These are phyloP conservation scores for Coregonus clupeaformis DNA, from an alignment of 2,113 vertebrate species.

Conservation along the genomic window DNA sequence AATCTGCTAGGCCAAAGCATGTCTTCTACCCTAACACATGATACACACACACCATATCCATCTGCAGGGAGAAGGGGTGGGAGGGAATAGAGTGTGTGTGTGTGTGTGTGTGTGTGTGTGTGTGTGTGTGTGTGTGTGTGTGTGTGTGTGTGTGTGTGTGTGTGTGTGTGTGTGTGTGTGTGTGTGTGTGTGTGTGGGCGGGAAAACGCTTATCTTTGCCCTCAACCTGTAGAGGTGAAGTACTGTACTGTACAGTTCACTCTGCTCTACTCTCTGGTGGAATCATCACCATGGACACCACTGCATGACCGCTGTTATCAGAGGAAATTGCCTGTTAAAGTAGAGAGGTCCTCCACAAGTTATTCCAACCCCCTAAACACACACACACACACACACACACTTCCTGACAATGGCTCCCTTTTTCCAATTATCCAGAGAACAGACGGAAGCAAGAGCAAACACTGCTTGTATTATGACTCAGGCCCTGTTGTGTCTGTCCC, in stretches of 20 bases:
- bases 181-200: neutral
- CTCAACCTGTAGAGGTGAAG: neutral
- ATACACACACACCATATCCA: neutral
- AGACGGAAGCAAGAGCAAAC: constrained; percentile 37
- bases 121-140: neutral
- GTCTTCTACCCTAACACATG: too few relatives aligned
- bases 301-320: constrained; percentile 13
- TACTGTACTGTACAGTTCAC: neutral
- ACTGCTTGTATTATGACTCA: constrained; percentile 9
- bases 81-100: neutral
- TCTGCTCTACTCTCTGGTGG: neutral
- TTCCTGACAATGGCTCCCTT: constrained; percentile 40
- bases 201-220: neutral
- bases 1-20: too few relatives aligned
- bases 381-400: constrained; percentile 29
- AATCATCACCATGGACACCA: constrained; percentile 10
- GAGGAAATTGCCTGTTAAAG: constrained; percentile 35
- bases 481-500: constrained; percentile 13
- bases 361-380: constrained; percentile 12
- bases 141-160: neutral
- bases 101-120: neutral
- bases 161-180: neutral
- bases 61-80: neutral
- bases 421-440: constrained; percentile 59
- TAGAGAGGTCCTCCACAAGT: constrained; percentile 15